phyloP scores from a whole-genome alignment of 1,140 invertebrate species.

The Zaprionus capensis region DNA sequence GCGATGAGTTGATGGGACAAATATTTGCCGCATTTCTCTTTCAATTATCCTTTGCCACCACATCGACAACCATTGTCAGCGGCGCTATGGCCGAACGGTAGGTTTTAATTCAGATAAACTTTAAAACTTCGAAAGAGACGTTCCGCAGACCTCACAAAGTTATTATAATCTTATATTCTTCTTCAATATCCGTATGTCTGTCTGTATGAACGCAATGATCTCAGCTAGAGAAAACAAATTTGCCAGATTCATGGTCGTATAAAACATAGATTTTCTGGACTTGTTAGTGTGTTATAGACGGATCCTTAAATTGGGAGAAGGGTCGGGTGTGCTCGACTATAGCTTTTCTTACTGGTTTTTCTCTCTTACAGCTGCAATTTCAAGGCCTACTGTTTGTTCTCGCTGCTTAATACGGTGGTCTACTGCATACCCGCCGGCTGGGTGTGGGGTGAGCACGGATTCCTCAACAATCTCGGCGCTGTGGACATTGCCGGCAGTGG shows the following conservation, averaged over 20 bases:
- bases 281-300: too few species aligned
- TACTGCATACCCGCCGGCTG: slow-evolving; percentile 93
- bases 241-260: too few species aligned
- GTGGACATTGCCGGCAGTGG: slow-evolving; percentile 97
- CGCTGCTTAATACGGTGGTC: slow-evolving; percentile 94
- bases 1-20: slow-evolving; percentile 90
- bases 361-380: slow-evolving; percentile 87
- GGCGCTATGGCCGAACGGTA: slow-evolving; percentile 96
- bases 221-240: too few species aligned
- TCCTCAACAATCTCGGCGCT: slow-evolving; percentile 91
- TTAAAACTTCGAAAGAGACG: too few species aligned
- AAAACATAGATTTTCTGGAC: too few species aligned
- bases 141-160: too few species aligned
- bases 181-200: too few species aligned
- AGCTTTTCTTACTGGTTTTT: neutral
- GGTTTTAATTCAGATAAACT: slow-evolving; percentile 3
- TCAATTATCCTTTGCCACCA: slow-evolving; percentile 95
- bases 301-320: too few species aligned
- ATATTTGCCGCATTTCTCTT: slow-evolving; percentile 93
- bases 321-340: too few species aligned
- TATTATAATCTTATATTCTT: too few species aligned
- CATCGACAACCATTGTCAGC: slow-evolving; percentile 95
- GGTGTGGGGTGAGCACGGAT: slow-evolving; percentile 94
- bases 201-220: too few species aligned
- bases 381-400: slow-evolving; percentile 95